Evolutionary conservation across 92 coral and sea anemone species (phyloP), one percentile per base, ranked within the genome.

Genomic region (Phymanthus crucifer): DNA sequence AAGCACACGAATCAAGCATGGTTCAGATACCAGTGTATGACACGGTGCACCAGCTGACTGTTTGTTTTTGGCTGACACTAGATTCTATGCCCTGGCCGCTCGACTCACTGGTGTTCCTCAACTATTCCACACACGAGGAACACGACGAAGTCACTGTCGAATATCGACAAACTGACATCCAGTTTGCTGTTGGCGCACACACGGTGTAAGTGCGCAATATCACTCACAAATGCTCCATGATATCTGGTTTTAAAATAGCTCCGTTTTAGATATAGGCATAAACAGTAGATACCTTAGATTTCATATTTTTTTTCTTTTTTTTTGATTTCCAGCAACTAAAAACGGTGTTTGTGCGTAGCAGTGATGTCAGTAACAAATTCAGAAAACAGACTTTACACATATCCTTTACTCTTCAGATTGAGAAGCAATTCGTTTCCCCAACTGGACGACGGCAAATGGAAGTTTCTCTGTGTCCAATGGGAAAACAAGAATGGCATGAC

Each of bases 401-500:
- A 26, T 27, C 67, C 29, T 29, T 11, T 61, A 16, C 19, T 24
- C 29, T 61, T 18, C 7, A 61, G 68, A 61, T 61, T 61, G 19
- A 29, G 3, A 27, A 61, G 68, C 35, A 29, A 61, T 61, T n/a
- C 35, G 12, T 27, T 8, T 18, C 64, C 64, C 11, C 34, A 10
- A 13, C 34, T 61, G 16, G 68, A 61, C 68, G 34, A 61, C 68
- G 34, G 68, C 68, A 27, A 61, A 19, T 26, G 68, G 68, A 61
- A 61, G 17, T 61, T 61, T 18, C 10, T 61, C 12, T 61, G 68
- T 27, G 68, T 3, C 11, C 68, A 61, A 29, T 61, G 68, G 68
- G 68, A 61, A 61, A 24, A 61, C 34, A 61, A 61, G 68, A 4
- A 61, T 61, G 68, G 68, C 9, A 61, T 61, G 33, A 29, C 68